Percentiles rank a stretch among this genome's conserved stretches.
phyloP scores from a whole-genome alignment of 2,888 invertebrate species.

The Stenichneumon culpator region DNA sequence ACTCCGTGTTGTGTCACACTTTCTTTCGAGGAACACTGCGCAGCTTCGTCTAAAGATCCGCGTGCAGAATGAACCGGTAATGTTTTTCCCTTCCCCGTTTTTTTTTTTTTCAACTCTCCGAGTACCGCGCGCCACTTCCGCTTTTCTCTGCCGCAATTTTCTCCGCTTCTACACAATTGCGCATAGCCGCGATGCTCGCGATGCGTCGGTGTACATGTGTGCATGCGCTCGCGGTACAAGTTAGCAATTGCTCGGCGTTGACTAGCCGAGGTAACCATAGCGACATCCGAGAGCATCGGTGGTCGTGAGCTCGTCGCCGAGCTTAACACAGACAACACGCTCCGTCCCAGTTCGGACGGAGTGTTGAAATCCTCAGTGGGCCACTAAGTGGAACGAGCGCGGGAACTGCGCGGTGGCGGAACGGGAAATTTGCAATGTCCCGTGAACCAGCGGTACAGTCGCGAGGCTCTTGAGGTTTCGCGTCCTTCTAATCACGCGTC shows the following conservation, averaged over 20 bases:
- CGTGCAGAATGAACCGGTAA: conserved; percentile 41
- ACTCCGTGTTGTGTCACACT: conserved; percentile 24
- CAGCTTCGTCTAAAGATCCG: conserved; percentile 51
- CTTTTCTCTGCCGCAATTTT: conserved; percentile 49
- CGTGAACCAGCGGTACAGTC: conserved; percentile 60
- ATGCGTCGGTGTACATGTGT: conserved; percentile 5
- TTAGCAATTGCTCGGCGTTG: conserved; percentile 45
- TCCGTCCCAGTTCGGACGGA: conserved; percentile 63
- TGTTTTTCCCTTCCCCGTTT: conserved; percentile 46
- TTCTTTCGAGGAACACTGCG: conserved; percentile 18
- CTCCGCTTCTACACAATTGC: conserved; percentile 45
- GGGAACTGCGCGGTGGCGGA: conserved; percentile 66
- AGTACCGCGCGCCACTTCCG: conserved; percentile 42
- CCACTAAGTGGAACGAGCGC: conserved; percentile 73
- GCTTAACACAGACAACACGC: conserved; percentile 55
- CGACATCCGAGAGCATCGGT: conserved; percentile 36
- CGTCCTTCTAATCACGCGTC: conserved; percentile 59
- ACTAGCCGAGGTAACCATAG: conserved; percentile 18
- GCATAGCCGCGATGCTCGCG: conserved; percentile 27
- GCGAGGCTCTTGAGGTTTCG: conserved; percentile 56
- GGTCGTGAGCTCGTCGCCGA: conserved; percentile 44
- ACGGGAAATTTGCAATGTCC: conserved; percentile 77
- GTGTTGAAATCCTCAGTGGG: conserved; percentile 75
- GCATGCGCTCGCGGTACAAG: conserved; percentile 8
- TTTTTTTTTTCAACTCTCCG: conserved; percentile 18